These are phyloP conservation scores for Gracilinanus agilis DNA, from an alignment of 2,113 vertebrate genomes.

Conservation along the genomic window DNA sequence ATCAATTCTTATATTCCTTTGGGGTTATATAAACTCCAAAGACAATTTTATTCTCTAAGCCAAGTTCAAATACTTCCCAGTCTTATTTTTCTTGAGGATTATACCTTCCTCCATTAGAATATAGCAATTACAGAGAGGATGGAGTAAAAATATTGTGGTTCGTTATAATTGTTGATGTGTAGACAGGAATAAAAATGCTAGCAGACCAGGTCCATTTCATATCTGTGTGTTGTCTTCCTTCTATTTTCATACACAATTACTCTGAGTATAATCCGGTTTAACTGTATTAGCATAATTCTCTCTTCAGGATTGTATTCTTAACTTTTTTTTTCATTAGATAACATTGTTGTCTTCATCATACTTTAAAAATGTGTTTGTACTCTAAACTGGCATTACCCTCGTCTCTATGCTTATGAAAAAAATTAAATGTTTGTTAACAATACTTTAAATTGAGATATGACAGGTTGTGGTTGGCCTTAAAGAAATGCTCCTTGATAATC, in stretches of 20 bases:
- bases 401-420: background rate
- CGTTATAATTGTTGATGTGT: background rate
- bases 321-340: background rate
- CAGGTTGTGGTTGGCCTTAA: background rate
- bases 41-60: background rate
- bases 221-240: background rate
- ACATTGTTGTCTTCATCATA: background rate
- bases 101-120: background rate
- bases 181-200: background rate
- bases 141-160: background rate
- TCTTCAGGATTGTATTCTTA: background rate
- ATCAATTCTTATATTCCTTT: background rate
- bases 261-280: background rate
- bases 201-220: background rate
- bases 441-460: background rate
- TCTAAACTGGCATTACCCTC: background rate
- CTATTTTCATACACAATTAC: background rate
- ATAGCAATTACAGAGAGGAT: background rate
- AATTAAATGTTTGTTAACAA: background rate
- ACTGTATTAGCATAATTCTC: background rate
- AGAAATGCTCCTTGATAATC: constrained; percentile 19
- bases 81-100: background rate
- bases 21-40: background rate
- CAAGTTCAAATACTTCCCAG: background rate
- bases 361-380: background rate